Evolutionary conservation across 2,113 vertebrate genomes (phyloP).

Genomic region (Platysternon megacephalum): DNA sequence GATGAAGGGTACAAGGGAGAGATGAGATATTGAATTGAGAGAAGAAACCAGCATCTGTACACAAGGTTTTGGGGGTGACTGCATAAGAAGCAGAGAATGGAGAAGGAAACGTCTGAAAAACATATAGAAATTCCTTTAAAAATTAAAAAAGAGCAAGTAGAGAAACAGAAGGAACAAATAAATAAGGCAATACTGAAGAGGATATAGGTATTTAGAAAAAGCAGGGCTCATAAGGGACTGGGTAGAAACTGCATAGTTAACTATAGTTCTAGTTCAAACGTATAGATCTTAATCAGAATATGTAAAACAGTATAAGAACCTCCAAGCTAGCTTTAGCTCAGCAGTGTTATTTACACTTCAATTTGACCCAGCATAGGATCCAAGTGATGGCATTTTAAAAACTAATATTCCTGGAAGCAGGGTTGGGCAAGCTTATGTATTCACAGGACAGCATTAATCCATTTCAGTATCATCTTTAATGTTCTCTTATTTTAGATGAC

Average conservation of each 20-base stretch:
- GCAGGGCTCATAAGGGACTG: too few relatives aligned
- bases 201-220: too few relatives aligned
- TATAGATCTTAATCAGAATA: background rate
- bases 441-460: background rate
- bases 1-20: background rate
- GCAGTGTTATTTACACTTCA: background rate
- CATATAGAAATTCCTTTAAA: background rate
- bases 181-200: too few relatives aligned
- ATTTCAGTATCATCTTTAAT: background rate
- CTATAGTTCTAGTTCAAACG: background rate
- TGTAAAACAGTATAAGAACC: background rate
- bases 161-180: background rate
- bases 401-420: background rate
- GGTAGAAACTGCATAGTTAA: background rate
- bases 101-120: background rate
- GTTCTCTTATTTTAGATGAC: background rate
- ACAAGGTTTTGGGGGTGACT: background rate
- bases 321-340: background rate
- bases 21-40: background rate
- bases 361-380: background rate
- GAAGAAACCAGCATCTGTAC: background rate
- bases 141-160: background rate
- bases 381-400: background rate
- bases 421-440: background rate
- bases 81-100: background rate